A percentile compares a stretch with the other conserved stretches of the same genome.
phyloP scores from a whole-genome alignment of 2,113 vertebrate species.

The Falcunculus frontatus region DNA sequence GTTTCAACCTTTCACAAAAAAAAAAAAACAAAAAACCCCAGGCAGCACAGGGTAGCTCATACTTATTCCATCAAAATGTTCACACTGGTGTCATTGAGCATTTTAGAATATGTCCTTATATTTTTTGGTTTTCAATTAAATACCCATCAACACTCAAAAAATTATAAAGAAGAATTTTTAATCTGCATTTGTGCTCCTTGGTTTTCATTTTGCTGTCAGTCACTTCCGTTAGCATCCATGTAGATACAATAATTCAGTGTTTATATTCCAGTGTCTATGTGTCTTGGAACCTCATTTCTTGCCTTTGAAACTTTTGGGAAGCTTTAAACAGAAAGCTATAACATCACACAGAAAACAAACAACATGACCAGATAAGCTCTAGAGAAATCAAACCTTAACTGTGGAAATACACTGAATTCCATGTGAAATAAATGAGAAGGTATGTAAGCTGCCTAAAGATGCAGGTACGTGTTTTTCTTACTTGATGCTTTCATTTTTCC shows the following conservation, averaged over 20 bases:
- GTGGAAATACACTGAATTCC: not conserved
- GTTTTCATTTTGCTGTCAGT: not conserved
- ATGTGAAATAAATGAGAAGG: not conserved
- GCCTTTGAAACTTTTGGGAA: not conserved
- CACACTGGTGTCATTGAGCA: not conserved
- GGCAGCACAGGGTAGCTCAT: not conserved
- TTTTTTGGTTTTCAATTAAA: not conserved
- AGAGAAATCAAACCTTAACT: slow-evolving; percentile 28
- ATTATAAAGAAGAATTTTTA: not conserved
- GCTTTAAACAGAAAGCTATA: not conserved
- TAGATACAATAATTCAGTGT: not conserved
- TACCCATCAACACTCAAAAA: not conserved
- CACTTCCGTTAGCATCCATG: not conserved
- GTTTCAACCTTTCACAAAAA: not conserved
- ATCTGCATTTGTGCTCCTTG: not conserved
- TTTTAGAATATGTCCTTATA: not conserved
- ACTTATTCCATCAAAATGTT: not conserved
- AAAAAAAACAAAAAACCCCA: not conserved
- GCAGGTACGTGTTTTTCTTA: not conserved
- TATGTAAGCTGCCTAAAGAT: not conserved
- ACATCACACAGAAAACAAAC: not conserved
- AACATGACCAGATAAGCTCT: not conserved
- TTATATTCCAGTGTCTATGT: not conserved
- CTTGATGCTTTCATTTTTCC: not conserved
- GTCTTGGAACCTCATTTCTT: not conserved